Conservation (phyloP, 2,113 vertebrate genomes). For the Lipophrys pholis region DNA sequence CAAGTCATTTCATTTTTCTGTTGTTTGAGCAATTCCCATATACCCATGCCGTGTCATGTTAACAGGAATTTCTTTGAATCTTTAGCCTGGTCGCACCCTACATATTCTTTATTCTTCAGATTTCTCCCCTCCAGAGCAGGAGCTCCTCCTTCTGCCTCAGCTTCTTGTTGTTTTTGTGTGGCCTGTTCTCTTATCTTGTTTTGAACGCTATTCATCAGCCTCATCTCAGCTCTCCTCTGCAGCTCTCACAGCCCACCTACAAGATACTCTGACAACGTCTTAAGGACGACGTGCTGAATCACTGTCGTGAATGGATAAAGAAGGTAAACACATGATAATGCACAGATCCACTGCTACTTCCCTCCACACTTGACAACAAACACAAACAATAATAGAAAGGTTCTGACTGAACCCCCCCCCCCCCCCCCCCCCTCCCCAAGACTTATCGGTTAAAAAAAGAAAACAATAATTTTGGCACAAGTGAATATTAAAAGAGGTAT, state of each 20-base stretch:
- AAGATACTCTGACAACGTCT: slow-evolving; percentile 18
- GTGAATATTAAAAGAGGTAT: no score
- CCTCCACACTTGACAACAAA: background rate
- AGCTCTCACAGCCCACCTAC: slow-evolving; percentile 8
- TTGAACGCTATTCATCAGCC: slow-evolving; percentile 23
- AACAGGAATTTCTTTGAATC: background rate
- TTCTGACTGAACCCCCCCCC: no score
- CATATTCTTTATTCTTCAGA: background rate
- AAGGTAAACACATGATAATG: slow-evolving; percentile 27
- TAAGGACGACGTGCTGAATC: slow-evolving; percentile 25
- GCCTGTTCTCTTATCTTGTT: background rate
- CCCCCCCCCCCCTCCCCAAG: no score
- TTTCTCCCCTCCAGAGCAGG: background rate
- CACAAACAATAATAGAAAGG: background rate
- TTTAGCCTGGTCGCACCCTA: slow-evolving; percentile 4
- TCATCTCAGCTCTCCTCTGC: slow-evolving; percentile 9
- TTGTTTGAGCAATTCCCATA: background rate
- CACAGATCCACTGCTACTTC: background rate
- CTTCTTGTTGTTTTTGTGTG: background rate
- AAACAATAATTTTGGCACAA: no score
- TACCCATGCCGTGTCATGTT: background rate
- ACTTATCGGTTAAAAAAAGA: no score
- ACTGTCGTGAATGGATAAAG: slow-evolving; percentile 28
- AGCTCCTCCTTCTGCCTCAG: background rate
- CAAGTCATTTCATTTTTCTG: background rate